These are phyloP conservation scores for Leptinotarsa haldemani DNA, from an alignment of 2,888 invertebrate species.

Conservation along the genomic window DNA sequence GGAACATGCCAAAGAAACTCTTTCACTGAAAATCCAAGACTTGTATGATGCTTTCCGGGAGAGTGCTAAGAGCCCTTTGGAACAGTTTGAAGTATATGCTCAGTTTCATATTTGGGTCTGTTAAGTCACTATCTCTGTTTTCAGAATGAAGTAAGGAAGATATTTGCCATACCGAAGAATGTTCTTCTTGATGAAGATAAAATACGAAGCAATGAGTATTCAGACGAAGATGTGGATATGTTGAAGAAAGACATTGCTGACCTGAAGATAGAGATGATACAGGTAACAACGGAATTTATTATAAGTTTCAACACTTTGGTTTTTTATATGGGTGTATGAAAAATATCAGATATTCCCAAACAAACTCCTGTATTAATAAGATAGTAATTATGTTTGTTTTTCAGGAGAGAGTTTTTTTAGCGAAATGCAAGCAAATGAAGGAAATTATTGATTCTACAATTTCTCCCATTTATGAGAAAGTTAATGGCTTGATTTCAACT, in stretches of 20 bases:
- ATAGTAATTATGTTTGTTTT: constrained; percentile 12
- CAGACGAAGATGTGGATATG: constrained; percentile 35
- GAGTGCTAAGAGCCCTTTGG: constrained; percentile 27
- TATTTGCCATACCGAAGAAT: constrained; percentile 42
- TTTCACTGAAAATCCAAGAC: constrained; percentile 26
- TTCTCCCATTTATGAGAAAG: constrained; percentile 33
- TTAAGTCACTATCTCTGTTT: constrained; percentile 16
- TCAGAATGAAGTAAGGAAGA: constrained; percentile 37
- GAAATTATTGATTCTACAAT: constrained; percentile 31
- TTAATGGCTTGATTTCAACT: constrained; percentile 28
- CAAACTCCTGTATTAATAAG: not conserved
- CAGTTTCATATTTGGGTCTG: not conserved
- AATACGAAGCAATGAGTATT: constrained; percentile 25
- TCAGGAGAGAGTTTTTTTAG: constrained; percentile 42
- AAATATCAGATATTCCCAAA: no score
- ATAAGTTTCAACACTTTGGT: no score
- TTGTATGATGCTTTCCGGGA: constrained; percentile 34
- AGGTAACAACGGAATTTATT: constrained; percentile 24
- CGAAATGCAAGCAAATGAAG: constrained; percentile 38
- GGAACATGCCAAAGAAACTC: constrained; percentile 23
- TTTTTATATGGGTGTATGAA: no score
- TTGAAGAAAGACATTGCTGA: constrained; percentile 33
- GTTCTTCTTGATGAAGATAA: constrained; percentile 39
- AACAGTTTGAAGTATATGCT: constrained; percentile 34
- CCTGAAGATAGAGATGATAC: constrained; percentile 33